Percentiles rank a stretch among this genome's conserved stretches.
phyloP scores from a whole-genome alignment of 2,888 invertebrate species.

The Drosophila paramelanica region DNA sequence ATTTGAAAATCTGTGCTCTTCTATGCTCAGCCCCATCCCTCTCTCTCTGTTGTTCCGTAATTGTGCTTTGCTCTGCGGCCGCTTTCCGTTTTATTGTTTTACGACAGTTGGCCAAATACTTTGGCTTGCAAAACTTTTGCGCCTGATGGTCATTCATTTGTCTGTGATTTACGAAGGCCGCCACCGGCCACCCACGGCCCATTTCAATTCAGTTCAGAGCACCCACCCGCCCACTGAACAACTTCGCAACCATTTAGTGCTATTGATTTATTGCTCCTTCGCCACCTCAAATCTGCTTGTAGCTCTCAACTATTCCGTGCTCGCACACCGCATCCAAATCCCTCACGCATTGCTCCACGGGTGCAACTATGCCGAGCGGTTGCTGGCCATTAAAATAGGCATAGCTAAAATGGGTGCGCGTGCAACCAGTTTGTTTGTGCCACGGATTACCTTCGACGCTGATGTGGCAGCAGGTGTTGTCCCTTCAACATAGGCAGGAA shows the following conservation, averaged over 20 bases:
- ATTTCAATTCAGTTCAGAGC: neutral
- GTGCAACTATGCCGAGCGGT: conserved; percentile 82
- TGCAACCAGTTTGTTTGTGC: conserved; percentile 78
- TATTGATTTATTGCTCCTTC: conserved; percentile 67
- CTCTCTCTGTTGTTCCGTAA: conserved; percentile 11
- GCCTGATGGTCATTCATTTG: conserved; percentile 78
- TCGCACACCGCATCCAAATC: conserved; percentile 65
- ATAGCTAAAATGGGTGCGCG: conserved; percentile 61
- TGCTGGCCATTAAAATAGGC: conserved; percentile 76
- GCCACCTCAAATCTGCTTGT: conserved; percentile 58
- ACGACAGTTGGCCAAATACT: conserved; percentile 78
- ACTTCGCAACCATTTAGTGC: conserved; percentile 57
- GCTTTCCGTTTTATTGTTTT: conserved; percentile 74
- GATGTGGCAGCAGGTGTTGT: conserved; percentile 64
- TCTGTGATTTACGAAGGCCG: conserved; percentile 72
- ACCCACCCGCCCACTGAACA: conserved; percentile 18
- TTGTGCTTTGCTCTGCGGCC: conserved; percentile 43
- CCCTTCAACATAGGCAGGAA: conserved; percentile 72
- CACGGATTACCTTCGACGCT: conserved; percentile 83
- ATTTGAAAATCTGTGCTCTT: conserved; percentile 70
- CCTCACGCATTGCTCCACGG: conserved; percentile 72
- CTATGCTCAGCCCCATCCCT: conserved; percentile 8
- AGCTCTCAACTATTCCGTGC: conserved; percentile 74
- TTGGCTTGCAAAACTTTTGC: conserved; percentile 67
- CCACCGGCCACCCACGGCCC: conserved; percentile 8